Percentiles rank a stretch among this genome's conserved stretches.
Conservation (phyloP, 2,797 vertebrate species). For the Naso thynnoides region DNA sequence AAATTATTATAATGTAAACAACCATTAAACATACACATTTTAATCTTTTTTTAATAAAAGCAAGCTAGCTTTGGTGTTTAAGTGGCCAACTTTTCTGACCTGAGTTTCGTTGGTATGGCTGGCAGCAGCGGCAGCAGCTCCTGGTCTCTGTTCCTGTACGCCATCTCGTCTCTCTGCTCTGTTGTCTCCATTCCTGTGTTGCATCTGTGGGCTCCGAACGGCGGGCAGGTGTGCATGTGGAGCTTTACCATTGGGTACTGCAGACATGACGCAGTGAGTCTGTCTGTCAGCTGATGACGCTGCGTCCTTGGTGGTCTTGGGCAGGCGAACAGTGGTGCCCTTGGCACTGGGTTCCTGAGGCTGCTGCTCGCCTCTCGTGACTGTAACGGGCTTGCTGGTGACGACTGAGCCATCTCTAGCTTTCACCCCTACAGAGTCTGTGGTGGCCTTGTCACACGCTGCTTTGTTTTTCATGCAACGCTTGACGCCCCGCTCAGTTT, state of each 20-base stretch:
- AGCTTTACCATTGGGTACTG: slow-evolving; percentile 48
- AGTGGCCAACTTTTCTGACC: slow-evolving; percentile 64
- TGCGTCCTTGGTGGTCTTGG: slow-evolving; percentile 58
- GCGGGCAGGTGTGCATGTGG: slow-evolving; percentile 28
- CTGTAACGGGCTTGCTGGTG: slow-evolving; percentile 26
- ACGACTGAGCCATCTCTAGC: slow-evolving; percentile 26
- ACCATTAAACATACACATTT: too few species aligned
- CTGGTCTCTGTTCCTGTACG: slow-evolving; percentile 45
- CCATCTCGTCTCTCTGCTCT: slow-evolving; percentile 33
- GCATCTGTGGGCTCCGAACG: slow-evolving; percentile 49
- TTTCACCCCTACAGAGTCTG: slow-evolving; percentile 62
- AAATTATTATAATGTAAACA: too few species aligned
- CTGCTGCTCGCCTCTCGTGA: slow-evolving; percentile 34
- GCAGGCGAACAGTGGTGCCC: slow-evolving; percentile 66
- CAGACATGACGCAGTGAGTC: slow-evolving; percentile 35
- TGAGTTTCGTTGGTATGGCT: slow-evolving; percentile 58
- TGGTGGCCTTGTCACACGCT: slow-evolving; percentile 51
- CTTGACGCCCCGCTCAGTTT: slow-evolving; percentile 84
- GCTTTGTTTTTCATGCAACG: slow-evolving; percentile 87
- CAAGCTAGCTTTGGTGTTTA: neutral
- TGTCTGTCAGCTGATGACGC: slow-evolving; percentile 38
- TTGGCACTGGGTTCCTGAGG: slow-evolving; percentile 68
- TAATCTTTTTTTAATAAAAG: too few species aligned
- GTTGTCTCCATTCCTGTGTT: slow-evolving; percentile 53
- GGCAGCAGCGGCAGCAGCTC: slow-evolving; percentile 5